Conservation (phyloP, 2,888 invertebrate genomes). For the Heliconius ethilla region DNA sequence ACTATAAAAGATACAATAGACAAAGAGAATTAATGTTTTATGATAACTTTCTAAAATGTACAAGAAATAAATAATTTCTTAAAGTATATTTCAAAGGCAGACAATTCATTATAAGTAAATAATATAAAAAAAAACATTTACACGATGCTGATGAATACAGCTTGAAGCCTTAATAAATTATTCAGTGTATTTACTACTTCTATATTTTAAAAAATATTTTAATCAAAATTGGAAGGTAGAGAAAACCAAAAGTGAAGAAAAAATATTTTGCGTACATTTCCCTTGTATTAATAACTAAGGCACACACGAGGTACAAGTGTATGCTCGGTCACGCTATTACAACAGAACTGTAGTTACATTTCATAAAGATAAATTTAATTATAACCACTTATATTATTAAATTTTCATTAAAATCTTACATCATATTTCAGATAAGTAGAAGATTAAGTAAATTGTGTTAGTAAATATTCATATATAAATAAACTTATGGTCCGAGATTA, state of each 20-base stretch:
- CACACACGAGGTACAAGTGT: not conserved
- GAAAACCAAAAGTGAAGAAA: not conserved
- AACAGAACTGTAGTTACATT: slow-evolving; percentile 1
- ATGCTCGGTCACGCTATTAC: not conserved
- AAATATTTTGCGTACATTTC: not conserved
- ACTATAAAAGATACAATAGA: not conserved
- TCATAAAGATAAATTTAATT: slow-evolving; percentile 18
- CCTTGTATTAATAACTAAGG: not conserved
- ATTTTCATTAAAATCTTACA: slow-evolving; percentile 13
- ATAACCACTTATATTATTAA: slow-evolving; percentile 18
- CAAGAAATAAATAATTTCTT: not conserved
- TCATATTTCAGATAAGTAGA: slow-evolving; percentile 1
- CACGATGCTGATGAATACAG: not conserved
- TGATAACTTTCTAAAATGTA: not conserved
- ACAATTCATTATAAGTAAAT: not conserved
- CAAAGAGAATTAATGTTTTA: not conserved
- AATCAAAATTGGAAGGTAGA: no score
- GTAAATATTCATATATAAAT: not conserved
- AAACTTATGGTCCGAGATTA: not conserved
- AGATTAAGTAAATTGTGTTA: not conserved
- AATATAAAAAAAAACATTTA: not conserved
- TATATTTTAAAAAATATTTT: not conserved
- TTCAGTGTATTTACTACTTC: not conserved
- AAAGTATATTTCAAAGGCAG: not conserved
- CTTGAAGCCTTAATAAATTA: not conserved